Evolutionary conservation across 2,888 invertebrate genomes (phyloP).

Genomic region (Synergus laeviventris): DNA sequence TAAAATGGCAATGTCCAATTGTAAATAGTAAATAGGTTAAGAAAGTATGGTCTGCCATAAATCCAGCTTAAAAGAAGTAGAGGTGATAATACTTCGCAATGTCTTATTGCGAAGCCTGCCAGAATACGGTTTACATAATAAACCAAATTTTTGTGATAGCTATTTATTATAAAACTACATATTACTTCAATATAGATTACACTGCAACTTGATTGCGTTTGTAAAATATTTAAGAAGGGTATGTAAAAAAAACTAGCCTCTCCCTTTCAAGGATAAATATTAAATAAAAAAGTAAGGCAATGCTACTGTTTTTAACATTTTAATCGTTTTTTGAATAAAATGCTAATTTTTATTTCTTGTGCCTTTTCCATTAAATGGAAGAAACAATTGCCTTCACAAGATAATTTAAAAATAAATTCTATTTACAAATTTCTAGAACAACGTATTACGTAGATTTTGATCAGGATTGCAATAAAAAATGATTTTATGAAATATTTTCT

Average conservation of each 20-base stretch:
- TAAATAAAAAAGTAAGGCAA: not conserved
- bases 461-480: not conserved
- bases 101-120: not conserved
- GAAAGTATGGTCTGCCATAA: not conserved
- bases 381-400: not conserved
- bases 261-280: not conserved
- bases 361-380: not conserved
- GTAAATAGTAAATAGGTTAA: constrained; percentile 2
- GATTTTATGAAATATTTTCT: not conserved
- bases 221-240: not conserved
- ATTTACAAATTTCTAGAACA: not conserved
- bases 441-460: not conserved
- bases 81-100: not conserved
- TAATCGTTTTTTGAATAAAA: not conserved
- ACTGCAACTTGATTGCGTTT: not conserved
- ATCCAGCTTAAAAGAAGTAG: no score
- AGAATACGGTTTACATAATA: constrained; percentile 50
- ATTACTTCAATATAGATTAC: not conserved
- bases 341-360: not conserved
- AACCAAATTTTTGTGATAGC: constrained; percentile 74
- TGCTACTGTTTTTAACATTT: not conserved
- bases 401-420: not conserved
- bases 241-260: not conserved
- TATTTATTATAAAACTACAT: constrained; percentile 73
- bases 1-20: not conserved